These are phyloP conservation scores for Elymnias hypermnestra DNA, from an alignment of 1,140 invertebrate species.

Conservation along the genomic window DNA sequence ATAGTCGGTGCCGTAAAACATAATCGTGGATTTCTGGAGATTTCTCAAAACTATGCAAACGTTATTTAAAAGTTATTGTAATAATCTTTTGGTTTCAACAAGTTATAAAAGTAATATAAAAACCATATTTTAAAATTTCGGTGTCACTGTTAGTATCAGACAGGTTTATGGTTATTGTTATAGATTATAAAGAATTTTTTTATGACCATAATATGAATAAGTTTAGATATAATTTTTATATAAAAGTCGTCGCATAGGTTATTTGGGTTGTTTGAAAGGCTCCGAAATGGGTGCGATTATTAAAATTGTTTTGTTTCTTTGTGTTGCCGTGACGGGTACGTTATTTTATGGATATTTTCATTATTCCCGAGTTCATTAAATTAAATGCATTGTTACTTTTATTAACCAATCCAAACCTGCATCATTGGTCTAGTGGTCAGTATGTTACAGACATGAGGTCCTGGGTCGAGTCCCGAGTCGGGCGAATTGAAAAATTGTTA, in stretches of 20 bases:
- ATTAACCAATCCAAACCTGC: too few relatives aligned
- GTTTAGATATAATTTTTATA: constrained; percentile 15
- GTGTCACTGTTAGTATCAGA: constrained; percentile 2
- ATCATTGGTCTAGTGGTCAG: too few relatives aligned
- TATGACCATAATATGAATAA: not conserved
- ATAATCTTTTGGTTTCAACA: too few relatives aligned
- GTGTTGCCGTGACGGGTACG: constrained; percentile 36
- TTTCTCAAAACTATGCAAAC: too few relatives aligned
- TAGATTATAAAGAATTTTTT: constrained; percentile 4
- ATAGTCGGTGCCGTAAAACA: too few relatives aligned
- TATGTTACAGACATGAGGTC: too few relatives aligned
- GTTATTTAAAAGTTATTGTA: too few relatives aligned
- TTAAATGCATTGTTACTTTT: not conserved
- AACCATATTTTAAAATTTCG: not conserved
- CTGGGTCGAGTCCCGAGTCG: too few relatives aligned
- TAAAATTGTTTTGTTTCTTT: constrained; percentile 33
- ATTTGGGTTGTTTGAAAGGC: constrained; percentile 5
- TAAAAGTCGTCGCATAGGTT: constrained; percentile 8
- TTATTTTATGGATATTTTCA: not conserved
- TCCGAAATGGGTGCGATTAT: constrained; percentile 8
- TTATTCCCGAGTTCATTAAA: not conserved
- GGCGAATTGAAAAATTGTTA: too few relatives aligned
- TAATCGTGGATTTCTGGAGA: too few relatives aligned
- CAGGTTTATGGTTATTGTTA: constrained; percentile 5
- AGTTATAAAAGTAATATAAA: too few relatives aligned